Conservation (phyloP, 2,888 invertebrate species). For the Thymelicus acteon region DNA sequence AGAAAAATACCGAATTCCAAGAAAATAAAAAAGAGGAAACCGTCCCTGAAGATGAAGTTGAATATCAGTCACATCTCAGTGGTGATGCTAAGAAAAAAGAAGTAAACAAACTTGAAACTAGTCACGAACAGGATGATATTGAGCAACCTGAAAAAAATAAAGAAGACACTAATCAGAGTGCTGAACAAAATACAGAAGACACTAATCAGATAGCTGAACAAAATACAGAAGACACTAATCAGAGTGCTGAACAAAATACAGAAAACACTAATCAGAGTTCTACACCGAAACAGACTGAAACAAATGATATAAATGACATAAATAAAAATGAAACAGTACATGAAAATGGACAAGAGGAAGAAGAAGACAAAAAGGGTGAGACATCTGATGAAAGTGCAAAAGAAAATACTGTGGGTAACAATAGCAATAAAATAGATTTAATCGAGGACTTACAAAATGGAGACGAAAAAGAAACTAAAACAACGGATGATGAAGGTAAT, state of each 20-base stretch:
- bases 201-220: slow-evolving; percentile 30
- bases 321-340: slow-evolving; percentile 36
- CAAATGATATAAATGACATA: slow-evolving; percentile 17
- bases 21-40: slow-evolving; percentile 52
- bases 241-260: slow-evolving; percentile 41
- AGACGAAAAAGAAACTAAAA: slow-evolving; percentile 25
- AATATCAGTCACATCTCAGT: neutral
- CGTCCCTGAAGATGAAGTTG: neutral
- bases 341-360: slow-evolving; percentile 31
- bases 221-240: neutral
- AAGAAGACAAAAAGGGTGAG: slow-evolving; percentile 29
- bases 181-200: slow-evolving; percentile 23
- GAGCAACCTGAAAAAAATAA: slow-evolving; percentile 31
- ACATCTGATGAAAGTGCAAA: slow-evolving; percentile 16
- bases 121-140: slow-evolving; percentile 35
- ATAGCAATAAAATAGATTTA: neutral
- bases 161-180: slow-evolving; percentile 37
- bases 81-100: slow-evolving; percentile 44
- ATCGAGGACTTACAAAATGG: neutral
- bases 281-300: slow-evolving; percentile 34
- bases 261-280: slow-evolving; percentile 36
- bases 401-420: slow-evolving; percentile 10
- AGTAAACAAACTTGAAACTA: slow-evolving; percentile 41
- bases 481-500: slow-evolving; percentile 70
- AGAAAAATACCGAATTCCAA: slow-evolving; percentile 28